phyloP scores from a whole-genome alignment of 2,113 vertebrate genomes.

The Crypturellus undulatus region DNA sequence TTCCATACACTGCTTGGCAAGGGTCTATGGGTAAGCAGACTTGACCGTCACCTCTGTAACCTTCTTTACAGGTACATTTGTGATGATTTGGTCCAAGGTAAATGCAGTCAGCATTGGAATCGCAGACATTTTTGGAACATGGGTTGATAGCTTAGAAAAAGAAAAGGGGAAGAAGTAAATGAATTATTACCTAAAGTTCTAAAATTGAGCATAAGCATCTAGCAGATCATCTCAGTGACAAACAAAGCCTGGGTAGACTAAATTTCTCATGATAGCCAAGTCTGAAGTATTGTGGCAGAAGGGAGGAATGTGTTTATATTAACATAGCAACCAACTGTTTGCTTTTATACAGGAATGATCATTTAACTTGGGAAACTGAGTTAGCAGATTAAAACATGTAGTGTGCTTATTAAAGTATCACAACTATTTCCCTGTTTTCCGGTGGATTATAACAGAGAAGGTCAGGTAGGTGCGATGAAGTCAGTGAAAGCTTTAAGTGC shows the following conservation, averaged over 20 bases:
- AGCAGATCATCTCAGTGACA: background rate
- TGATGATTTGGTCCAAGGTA: slow-evolving; percentile 87
- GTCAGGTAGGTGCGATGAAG: background rate
- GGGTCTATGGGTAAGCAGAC: slow-evolving; percentile 87
- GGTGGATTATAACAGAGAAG: background rate
- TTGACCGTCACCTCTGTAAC: slow-evolving; percentile 87
- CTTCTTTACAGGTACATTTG: slow-evolving; percentile 82
- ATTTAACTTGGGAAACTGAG: slow-evolving; percentile 10
- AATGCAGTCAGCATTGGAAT: slow-evolving; percentile 80
- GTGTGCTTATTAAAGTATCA: slow-evolving; percentile 11
- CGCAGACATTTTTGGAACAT: slow-evolving; percentile 81
- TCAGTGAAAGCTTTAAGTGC: background rate
- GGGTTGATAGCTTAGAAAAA: slow-evolving; percentile 87
- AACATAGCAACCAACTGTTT: background rate
- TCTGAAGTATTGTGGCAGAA: background rate
- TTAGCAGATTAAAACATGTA: slow-evolving; percentile 12
- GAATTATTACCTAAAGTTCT: background rate
- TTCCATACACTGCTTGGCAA: slow-evolving; percentile 82
- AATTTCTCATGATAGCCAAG: slow-evolving; percentile 10
- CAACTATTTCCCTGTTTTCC: slow-evolving; percentile 12
- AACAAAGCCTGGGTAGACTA: background rate
- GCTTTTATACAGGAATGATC: slow-evolving; percentile 10
- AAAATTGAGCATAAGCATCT: background rate
- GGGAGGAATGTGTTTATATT: background rate
- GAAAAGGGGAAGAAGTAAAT: background rate